Base-by-base conservation (phyloP, 2,888 invertebrate genomes). In the Tillus elongatus region DNA sequence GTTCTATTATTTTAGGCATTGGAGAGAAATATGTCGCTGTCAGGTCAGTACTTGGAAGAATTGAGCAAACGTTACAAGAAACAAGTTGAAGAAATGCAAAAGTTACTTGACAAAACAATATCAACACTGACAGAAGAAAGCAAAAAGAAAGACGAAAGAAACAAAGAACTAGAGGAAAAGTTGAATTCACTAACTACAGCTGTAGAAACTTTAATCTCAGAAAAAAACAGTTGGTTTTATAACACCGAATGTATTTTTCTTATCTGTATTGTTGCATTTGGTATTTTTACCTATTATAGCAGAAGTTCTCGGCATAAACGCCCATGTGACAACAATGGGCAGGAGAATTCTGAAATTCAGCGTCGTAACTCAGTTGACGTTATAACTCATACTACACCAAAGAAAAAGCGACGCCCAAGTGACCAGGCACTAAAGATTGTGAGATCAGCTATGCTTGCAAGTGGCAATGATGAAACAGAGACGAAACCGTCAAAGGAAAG, bases 21-120 rank as follows among this genome's bases (percentile, higher is more conserved):
- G 50, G 98, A 98, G 68, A 76, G 89, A 50, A 98, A 98, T 67
- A 90, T 98, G 81, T 93, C 95, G 9, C 72, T 98, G 27, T 95
- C 93, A 47, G 87, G 89, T 41, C 92, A 95, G 64, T 98, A 97
- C 64, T 70, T 98, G 48, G 96, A 96, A 63, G 96, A 97, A 62
- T 69, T 98, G 49, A 95, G 95, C 65, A 79, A 87, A 37, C 75
- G 93, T 10, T 97, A 96, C 68, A 92, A 92, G 61, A 90, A 88
- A 52, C 95, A 96, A 69, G 92, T 93, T 33, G 95, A 96, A 64
- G 95, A 95, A 56, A 82, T 93, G 77, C 90, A 92, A 62, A 75
- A 78, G 49, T 77, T 85, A 2, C 74, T 90, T 50, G 83, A 87
- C 49, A 84, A 84, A 52, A 85, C 87, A 0, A 73, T 88, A 16